phyloP scores from a whole-genome alignment of 2,113 vertebrate genomes.

The Dascyllus trimaculatus region DNA sequence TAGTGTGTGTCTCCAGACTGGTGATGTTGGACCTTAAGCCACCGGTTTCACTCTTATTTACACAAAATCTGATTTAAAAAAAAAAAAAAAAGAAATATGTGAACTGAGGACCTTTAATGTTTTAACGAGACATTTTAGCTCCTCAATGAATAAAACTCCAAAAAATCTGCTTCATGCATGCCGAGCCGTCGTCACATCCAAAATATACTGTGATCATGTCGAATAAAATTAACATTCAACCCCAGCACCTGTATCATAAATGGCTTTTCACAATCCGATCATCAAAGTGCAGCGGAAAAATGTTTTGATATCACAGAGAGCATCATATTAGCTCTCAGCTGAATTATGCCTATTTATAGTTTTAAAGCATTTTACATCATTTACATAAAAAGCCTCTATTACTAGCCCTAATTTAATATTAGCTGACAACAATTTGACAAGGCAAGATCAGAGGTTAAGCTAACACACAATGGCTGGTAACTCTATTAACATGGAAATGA shows the following conservation, averaged over 20 bases:
- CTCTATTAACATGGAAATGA: conserved; percentile 86
- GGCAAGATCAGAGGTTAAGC: conserved; percentile 78
- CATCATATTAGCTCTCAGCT: conserved; percentile 58
- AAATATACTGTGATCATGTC: conserved; percentile 21
- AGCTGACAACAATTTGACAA: conserved; percentile 77
- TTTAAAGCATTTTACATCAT: conserved; percentile 75
- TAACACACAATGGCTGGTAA: conserved; percentile 77
- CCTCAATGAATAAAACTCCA: conserved; percentile 21
- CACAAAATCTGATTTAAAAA: conserved; percentile 6
- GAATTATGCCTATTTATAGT: conserved; percentile 80
- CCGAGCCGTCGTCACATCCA: conserved; percentile 16
- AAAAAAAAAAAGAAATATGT: background rate
- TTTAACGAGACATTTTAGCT: conserved; percentile 10
- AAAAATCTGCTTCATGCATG: conserved; percentile 1
- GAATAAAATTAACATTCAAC: conserved; percentile 37
- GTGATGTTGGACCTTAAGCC: conserved; percentile 17
- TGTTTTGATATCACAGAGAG: conserved; percentile 67
- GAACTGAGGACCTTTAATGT: conserved; percentile 23
- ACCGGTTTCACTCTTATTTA: conserved; percentile 36
- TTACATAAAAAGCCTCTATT: conserved; percentile 79
- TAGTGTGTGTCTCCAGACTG: conserved; percentile 29
- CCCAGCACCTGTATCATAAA: conserved; percentile 41
- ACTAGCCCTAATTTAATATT: conserved; percentile 74
- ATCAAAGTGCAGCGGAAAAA: conserved; percentile 52
- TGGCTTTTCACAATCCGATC: conserved; percentile 42